Base-by-base conservation (phyloP, 2,113 vertebrate genomes). In the Pseudolaguvia tuberculata region DNA sequence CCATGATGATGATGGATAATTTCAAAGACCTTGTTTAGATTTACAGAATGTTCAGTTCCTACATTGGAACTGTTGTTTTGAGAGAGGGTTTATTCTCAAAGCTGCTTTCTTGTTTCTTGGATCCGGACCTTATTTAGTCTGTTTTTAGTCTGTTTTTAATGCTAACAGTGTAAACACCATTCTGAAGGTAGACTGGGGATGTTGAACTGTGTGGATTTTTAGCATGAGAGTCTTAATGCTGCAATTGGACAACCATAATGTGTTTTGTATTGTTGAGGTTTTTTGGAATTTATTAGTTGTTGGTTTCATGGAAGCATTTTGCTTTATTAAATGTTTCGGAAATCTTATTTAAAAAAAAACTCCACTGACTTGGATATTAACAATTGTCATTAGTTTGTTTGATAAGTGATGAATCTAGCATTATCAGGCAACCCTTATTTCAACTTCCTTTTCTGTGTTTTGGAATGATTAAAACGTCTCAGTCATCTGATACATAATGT, bases 401-500 rank as follows among this genome's bases (percentile, higher is more conserved):
- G 20, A 20, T 25, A 18, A 42, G 13, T 62, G 15, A 18, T 20
- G 14, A 12, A n/a, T n/a, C n/a, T 57, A 6, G 18, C 31, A 29
- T 17, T 68, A 42, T 73, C 18, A 35, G 47, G 52, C 53, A 69
- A 13, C 45, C n/a, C 47, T 58, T 65, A 4, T 23, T 48, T 27
- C 4, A 35, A 29, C 29, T 66, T 51, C 27, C 17, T 18, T 31
- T 45, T 59, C 25, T 29, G 63, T 31, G 31, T 73, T 57, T 69
- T 31, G 42, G 55, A 62, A 56, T 29, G 42, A 66, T 57, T 53
- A 45, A 59, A 76, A 47, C 10, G 45, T 70, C 45, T 66, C 23
- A 11, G 45, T 59, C 78, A 25, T 20, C 51, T 39, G 17, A 50
- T 25, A 59, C 50, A 61, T 20, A 77, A 69, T 55, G 78, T 83